These are phyloP conservation scores for Heliconius sara DNA, from an alignment of 2,888 invertebrate species.

Conservation along the genomic window DNA sequence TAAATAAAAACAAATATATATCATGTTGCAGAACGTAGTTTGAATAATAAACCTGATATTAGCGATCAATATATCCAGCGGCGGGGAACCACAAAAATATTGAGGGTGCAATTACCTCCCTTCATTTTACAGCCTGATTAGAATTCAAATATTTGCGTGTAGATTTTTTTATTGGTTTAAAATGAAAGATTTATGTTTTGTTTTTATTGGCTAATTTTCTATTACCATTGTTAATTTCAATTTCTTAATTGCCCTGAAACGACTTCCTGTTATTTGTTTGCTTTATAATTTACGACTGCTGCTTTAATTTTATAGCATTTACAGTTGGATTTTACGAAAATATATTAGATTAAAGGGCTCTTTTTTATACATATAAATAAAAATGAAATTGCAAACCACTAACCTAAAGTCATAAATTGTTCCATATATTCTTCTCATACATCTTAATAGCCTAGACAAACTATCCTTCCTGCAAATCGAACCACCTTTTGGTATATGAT, in stretches of 20 bases:
- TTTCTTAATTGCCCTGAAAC: constrained; percentile 37
- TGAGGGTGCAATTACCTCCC: constrained; percentile 57
- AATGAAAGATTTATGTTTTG: constrained; percentile 47
- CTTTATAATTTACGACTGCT: not conserved
- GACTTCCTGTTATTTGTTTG: constrained; percentile 22
- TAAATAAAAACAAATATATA: not conserved
- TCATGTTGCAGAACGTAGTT: not conserved
- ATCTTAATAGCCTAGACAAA: constrained; percentile 89
- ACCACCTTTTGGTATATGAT: constrained; percentile 92
- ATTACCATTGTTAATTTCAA: constrained; percentile 35
- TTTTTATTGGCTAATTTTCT: constrained; percentile 24
- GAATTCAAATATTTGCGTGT: constrained; percentile 62
- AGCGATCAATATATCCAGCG: constrained; percentile 4
- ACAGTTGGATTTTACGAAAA: not conserved
- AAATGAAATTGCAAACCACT: constrained; percentile 19
- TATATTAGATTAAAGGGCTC: not conserved
- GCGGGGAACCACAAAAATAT: constrained; percentile 45
- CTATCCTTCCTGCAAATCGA: constrained; percentile 94
- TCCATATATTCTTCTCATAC: constrained; percentile 92
- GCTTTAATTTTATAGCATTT: not conserved
- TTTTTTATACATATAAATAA: not conserved
- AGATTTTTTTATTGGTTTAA: constrained; percentile 63
- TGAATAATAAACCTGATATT: constrained; percentile 1
- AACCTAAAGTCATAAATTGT: constrained; percentile 93
- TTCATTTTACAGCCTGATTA: constrained; percentile 58